Conservation (phyloP, 2,797 vertebrate species). For the Peromyscus melanophrys region DNA sequence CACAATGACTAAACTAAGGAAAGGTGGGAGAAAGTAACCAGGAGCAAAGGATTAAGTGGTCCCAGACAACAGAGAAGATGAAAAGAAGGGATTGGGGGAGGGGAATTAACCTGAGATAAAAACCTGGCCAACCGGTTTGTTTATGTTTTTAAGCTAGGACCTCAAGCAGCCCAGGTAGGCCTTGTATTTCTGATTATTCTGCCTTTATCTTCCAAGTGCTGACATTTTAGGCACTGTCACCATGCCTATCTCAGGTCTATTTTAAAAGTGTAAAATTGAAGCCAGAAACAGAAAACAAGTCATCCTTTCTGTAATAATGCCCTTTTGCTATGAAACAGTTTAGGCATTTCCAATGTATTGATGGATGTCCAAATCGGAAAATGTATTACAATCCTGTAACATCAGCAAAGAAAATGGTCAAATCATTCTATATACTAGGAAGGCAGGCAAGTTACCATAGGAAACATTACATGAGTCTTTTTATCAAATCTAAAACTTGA, state of each 20-base stretch:
- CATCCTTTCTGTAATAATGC: background rate
- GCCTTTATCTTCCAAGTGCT: background rate
- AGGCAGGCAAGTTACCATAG: background rate
- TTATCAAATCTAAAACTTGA: background rate
- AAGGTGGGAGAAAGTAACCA: background rate
- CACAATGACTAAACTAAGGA: background rate
- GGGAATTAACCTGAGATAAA: background rate
- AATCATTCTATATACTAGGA: background rate
- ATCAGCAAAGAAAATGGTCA: background rate
- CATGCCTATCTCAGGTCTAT: background rate
- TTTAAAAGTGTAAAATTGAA: slow-evolving; percentile 46
- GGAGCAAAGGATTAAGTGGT: background rate
- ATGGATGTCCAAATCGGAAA: slow-evolving; percentile 4
- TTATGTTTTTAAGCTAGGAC: background rate
- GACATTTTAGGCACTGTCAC: background rate
- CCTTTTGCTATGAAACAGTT: background rate
- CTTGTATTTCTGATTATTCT: background rate
- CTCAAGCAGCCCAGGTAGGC: background rate
- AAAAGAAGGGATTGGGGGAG: background rate
- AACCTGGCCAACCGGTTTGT: background rate
- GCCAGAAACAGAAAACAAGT: background rate
- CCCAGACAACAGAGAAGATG: background rate
- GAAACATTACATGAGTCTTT: background rate
- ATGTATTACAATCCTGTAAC: background rate
- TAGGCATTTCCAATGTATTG: background rate